Evolutionary conservation across 2,797 vertebrate species (phyloP), one percentile per base, ranked within the genome.

Genomic region (Epinephelus coioides): DNA sequence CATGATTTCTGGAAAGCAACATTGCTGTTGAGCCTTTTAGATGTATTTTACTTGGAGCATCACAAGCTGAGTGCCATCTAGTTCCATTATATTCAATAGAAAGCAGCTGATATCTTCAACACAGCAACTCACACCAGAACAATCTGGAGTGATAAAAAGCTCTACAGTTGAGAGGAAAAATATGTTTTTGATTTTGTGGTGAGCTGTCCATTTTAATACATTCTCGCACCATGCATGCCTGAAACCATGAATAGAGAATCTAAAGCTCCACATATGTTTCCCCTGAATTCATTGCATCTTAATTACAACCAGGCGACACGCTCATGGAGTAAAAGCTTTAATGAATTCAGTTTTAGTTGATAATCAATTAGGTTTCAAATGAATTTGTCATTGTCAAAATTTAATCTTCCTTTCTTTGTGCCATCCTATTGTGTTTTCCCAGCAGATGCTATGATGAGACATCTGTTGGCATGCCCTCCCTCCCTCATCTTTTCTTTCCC

Each of bases 301-400:
- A 89, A 88, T 85, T 85, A 79, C 54, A 85, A 59, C 25, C 73
- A 78, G 75, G 3, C 44, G 1, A 56, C 40, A 46, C 13, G 3
- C 27, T 73, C 2, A 13, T 79, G 64, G 34, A 73, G 67, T 56
- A 51, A 81, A 78, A 67, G 63, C 61, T 71, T 46, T 82, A 76
- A 89, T 88, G 77, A 76, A 87, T 88, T 85, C 76, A 56, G 71
- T 81, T 86, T 78, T n/a, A n/a, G 59, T 80, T 80, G 71, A 85
- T 88, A 56, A 91, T 86, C 84, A 89, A 84, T 88, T 85, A 84
- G 73, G 66, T 69, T 89, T 85, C 23, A 72, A 81, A 92, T 89
- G 34, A 85, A 86, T 88, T 84, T 87, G 71, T 89, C 85, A 83
- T 69, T 79, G 88, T 90, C 73, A 86, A 44, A 84, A 85, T 76